Evolutionary conservation across 2,113 vertebrate genomes (phyloP).

Genomic region (Phrynocephalus versicolor): DNA sequence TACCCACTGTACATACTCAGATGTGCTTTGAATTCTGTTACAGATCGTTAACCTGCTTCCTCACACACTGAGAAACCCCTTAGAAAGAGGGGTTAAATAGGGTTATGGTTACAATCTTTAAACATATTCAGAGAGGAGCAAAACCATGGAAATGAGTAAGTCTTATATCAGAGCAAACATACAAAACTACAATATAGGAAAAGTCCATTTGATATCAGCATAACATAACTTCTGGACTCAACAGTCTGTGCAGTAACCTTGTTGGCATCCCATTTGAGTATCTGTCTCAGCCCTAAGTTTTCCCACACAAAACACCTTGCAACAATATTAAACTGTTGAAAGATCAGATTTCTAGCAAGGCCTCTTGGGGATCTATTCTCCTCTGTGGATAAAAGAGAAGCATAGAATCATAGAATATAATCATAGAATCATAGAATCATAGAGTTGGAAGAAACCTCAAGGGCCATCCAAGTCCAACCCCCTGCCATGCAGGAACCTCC

Average conservation of each 20-base stretch:
- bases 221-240: not conserved
- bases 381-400: not conserved
- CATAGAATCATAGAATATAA: too few relatives aligned
- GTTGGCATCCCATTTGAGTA: not conserved
- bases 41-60: not conserved
- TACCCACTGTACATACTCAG: too few relatives aligned
- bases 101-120: not conserved
- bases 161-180: not conserved
- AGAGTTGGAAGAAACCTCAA: too few relatives aligned
- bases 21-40: not conserved
- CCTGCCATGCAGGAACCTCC: too few relatives aligned
- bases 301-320: not conserved
- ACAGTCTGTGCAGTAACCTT: too few relatives aligned
- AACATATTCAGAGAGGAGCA: not conserved
- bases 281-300: too few relatives aligned
- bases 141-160: not conserved
- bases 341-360: not conserved
- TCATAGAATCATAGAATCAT: too few relatives aligned
- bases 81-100: not conserved
- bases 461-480: too few relatives aligned
- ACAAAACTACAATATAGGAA: not conserved
- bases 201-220: not conserved
- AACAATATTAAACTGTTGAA: not conserved
- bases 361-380: not conserved
- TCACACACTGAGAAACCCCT: not conserved